phyloP scores from a whole-genome alignment of 2,888 invertebrate genomes.

The Dryomyza anilis region DNA sequence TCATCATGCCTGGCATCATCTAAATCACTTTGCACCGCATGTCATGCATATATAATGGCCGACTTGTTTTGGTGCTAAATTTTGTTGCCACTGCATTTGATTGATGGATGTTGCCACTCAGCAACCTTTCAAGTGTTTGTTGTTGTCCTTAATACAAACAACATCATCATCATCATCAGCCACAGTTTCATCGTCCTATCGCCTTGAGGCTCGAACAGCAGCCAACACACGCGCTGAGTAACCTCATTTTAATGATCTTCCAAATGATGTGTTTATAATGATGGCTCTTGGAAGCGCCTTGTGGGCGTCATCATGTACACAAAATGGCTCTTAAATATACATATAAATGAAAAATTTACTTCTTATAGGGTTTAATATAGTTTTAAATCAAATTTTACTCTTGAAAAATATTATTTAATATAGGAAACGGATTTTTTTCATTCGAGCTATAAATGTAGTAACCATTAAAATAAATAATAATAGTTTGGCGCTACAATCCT shows the following conservation, averaged over 20 bases:
- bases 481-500: too few relatives aligned
- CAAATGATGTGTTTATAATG: slow-evolving; percentile 58
- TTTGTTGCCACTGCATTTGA: slow-evolving; percentile 37
- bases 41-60: slow-evolving; percentile 56
- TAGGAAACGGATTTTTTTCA: too few relatives aligned
- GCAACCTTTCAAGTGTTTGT: neutral
- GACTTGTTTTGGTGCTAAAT: slow-evolving; percentile 9
- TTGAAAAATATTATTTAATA: too few relatives aligned
- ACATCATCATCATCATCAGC: too few relatives aligned
- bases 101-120: slow-evolving; percentile 47
- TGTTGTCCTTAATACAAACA: slow-evolving; percentile 35
- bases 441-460: too few relatives aligned
- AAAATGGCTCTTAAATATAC: too few relatives aligned
- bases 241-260: slow-evolving; percentile 25
- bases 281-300: slow-evolving; percentile 47
- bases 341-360: too few relatives aligned
- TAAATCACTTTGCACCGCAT: slow-evolving; percentile 36
- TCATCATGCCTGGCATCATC: neutral
- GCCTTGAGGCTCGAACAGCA: too few relatives aligned
- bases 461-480: too few relatives aligned
- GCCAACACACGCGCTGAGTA: neutral
- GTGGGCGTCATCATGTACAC: slow-evolving; percentile 46
- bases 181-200: too few relatives aligned
- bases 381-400: too few relatives aligned
- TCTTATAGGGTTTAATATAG: too few relatives aligned